A percentile compares a stretch with the other conserved stretches of the same genome.
Conservation (phyloP, 2,888 invertebrate genomes). For the Eristalis pertinax region DNA sequence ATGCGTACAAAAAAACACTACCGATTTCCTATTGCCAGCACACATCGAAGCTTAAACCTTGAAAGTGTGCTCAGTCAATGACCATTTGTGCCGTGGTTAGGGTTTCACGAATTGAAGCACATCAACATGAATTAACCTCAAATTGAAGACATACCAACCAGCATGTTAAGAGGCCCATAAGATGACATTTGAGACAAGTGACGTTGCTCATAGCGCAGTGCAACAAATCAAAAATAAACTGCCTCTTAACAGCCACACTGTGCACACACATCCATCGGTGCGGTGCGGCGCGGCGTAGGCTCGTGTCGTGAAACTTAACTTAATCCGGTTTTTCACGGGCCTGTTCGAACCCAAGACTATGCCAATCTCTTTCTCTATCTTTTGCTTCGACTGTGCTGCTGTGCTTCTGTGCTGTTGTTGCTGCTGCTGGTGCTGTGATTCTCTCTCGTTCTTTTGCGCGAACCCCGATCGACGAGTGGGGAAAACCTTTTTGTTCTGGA, state of each 20-base stretch:
- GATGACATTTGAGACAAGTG: not conserved
- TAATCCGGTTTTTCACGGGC: constrained; percentile 65
- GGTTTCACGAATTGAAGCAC: not conserved
- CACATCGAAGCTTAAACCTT: not conserved
- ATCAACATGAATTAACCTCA: not conserved
- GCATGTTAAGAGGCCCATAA: not conserved
- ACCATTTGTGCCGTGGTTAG: not conserved
- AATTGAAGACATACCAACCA: not conserved
- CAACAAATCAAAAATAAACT: not conserved
- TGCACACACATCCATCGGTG: not conserved
- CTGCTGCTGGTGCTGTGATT: constrained; percentile 10
- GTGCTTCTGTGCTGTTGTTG: constrained; percentile 2
- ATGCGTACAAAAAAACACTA: not conserved
- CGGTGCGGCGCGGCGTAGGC: no score
- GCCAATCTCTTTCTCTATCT: constrained; percentile 47
- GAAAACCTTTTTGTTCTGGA: constrained; percentile 31
- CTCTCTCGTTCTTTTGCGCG: constrained; percentile 15
- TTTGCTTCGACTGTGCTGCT: not conserved
- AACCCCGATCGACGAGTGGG: constrained; percentile 38
- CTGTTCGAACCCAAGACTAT: constrained; percentile 39
- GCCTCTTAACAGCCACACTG: constrained; percentile 9
- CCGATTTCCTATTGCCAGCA: not conserved
- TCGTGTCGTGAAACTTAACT: constrained; percentile 35
- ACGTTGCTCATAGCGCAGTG: not conserved
- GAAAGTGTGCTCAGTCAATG: not conserved